Conservation (phyloP, 2,888 invertebrate species). For the Deilephila porcellus region DNA sequence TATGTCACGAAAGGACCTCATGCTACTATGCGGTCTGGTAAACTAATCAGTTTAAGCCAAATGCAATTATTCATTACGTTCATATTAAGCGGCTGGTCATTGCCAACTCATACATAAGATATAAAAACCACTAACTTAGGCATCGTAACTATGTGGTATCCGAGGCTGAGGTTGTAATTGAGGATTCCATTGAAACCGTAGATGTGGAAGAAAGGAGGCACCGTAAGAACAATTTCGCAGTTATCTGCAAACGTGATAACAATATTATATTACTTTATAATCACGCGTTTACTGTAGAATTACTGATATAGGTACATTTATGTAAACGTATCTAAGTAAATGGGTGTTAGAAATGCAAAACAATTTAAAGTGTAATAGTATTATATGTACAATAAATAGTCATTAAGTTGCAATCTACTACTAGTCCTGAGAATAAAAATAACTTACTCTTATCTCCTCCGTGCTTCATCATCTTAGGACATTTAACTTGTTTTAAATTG, state of each 20-base stretch:
- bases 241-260: conserved; percentile 63
- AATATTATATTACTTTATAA: not conserved
- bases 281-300: not conserved
- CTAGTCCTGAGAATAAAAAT: not conserved
- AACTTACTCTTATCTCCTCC: conserved; percentile 70
- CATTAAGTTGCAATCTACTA: no score
- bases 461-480: conserved; percentile 75
- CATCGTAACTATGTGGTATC: conserved; percentile 87
- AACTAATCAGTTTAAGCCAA: no score
- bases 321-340: no score
- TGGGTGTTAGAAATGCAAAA: no score
- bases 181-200: conserved; percentile 90
- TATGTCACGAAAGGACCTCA: no score
- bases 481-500: conserved; percentile 79
- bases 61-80: not conserved
- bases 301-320: not conserved
- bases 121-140: conserved; percentile 75
- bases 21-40: no score
- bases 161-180: conserved; percentile 84
- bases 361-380: no score
- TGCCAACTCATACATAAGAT: not conserved
- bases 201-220: conserved; percentile 92
- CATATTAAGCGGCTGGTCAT: not conserved
- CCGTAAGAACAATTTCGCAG: conserved; percentile 84
- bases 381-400: no score